A percentile compares a stretch with the other conserved stretches of the same genome.
These are phyloP conservation scores for Xenentodon cancila DNA, from an alignment of 2,797 vertebrate genomes.

Conservation along the genomic window DNA sequence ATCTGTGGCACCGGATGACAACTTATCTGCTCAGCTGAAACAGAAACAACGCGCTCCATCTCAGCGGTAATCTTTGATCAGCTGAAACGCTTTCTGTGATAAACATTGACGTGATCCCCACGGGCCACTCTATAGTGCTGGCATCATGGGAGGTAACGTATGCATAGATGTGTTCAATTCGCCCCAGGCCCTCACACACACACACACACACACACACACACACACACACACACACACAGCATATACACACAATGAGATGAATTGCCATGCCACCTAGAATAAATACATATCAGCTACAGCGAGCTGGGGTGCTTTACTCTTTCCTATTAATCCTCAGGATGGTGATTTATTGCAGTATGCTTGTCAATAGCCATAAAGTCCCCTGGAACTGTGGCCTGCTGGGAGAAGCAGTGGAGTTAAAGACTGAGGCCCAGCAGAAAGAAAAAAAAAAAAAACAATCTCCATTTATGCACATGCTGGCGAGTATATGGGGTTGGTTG, in stretches of 20 bases:
- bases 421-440: conserved; percentile 54
- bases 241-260: conserved; percentile 63
- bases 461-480: conserved; percentile 64
- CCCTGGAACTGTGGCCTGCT: conserved; percentile 55
- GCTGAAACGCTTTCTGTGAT: conserved; percentile 72
- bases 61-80: conserved; percentile 76
- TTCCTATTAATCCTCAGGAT: conserved; percentile 78
- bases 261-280: conserved; percentile 74
- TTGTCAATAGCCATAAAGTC: conserved; percentile 74
- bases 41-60: conserved; percentile 64
- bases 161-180: conserved; percentile 68
- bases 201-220: conserved; percentile 30
- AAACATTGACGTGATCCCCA: conserved; percentile 73
- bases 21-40: conserved; percentile 66
- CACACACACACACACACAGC: conserved; percentile 7
- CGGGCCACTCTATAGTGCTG: conserved; percentile 68
- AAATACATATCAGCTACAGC: conserved; percentile 80
- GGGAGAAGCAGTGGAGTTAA: conserved; percentile 68
- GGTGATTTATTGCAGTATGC: conserved; percentile 77
- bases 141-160: conserved; percentile 76
- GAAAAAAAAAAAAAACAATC: neutral
- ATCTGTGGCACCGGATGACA: conserved; percentile 64
- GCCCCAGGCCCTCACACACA: conserved; percentile 41
- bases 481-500: conserved; percentile 49
- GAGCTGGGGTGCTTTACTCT: conserved; percentile 71